phyloP scores from a whole-genome alignment of 2,113 vertebrate species.

The Dipodomys ordii region DNA sequence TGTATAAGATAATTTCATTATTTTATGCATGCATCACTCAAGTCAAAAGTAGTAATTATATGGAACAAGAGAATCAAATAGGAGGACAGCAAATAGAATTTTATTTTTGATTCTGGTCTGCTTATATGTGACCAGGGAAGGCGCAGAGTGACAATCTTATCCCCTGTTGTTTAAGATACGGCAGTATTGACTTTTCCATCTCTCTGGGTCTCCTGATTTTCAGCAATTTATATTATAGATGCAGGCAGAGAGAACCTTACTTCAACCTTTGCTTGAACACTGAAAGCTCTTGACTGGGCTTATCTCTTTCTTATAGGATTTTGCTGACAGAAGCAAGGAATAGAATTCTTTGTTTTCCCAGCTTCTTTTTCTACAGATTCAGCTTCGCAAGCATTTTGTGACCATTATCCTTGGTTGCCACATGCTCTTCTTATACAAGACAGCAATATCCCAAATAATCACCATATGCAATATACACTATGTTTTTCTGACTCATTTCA shows the following conservation, averaged over 20 bases:
- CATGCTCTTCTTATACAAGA: neutral
- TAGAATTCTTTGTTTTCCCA: constrained; percentile 36
- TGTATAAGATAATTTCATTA: too few relatives aligned
- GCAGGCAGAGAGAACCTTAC: neutral
- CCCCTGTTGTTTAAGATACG: neutral
- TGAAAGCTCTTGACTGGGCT: constrained; percentile 2
- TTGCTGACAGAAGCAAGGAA: constrained; percentile 20
- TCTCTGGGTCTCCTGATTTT: neutral
- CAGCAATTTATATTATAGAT: constrained; percentile 24
- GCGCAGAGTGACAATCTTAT: neutral
- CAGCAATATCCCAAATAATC: neutral
- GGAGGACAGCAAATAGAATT: neutral
- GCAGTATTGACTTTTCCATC: neutral
- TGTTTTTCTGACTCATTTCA: neutral
- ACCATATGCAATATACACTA: neutral
- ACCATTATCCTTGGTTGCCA: neutral
- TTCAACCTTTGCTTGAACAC: neutral
- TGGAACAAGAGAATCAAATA: neutral
- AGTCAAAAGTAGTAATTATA: neutral
- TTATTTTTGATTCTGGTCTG: neutral
- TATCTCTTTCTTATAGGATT: constrained; percentile 18
- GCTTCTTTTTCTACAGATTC: neutral
- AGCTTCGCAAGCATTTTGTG: constrained; percentile 39
- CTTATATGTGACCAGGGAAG: neutral
- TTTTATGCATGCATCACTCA: too few relatives aligned